Base-by-base conservation (phyloP, 2,888 invertebrate species). In the Catocala sponsa region DNA sequence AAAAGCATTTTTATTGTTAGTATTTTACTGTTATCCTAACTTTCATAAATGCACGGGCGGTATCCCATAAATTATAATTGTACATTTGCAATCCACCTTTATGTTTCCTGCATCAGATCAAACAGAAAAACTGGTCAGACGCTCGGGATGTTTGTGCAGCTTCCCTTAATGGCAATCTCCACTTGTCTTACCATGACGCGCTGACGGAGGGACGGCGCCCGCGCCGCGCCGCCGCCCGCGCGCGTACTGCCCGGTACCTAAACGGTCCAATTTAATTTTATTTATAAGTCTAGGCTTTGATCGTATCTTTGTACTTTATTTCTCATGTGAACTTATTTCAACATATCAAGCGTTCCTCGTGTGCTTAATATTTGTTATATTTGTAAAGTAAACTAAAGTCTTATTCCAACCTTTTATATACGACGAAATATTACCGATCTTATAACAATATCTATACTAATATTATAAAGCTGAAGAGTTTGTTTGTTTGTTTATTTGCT, bases 41-140 rank as follows among this genome's bases (percentile, higher is more conserved):
- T 15, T 47, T 33, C 9, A 48, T 15, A 15, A 15, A 46, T 9
- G 15, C 6, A 12, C 46, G 35, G 6, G 7, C 6, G 35, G 7
- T 38, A 15, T 15, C n/a, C 12, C n/a, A 50, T 33, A 35, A 35
- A 12, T 35, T 47, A 46, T 46, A 47, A 13, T 52, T 35, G 46
- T 42, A 33, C 42, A 47, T 38, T 12, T 43, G 50, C 15, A 35
- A 12, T 59, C 47, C 43, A 56, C 63, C 49, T 68, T 65, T 35
- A 53, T 58, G 44, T 65, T 65, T 72, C 71, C 70, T 74, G 53
- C 56, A 63, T 49, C 57, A 64, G 55, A 65, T 68, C 60, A 68
- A 71, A 77, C 60, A 68, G 70, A 77, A 67, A 74, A 59, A 76
- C 67, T 71, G 48, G 72, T 76, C 62, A 49, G 47, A 57, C 57